Conservation (phyloP, 2,113 vertebrate genomes). For the Antechinus stuartii region DNA sequence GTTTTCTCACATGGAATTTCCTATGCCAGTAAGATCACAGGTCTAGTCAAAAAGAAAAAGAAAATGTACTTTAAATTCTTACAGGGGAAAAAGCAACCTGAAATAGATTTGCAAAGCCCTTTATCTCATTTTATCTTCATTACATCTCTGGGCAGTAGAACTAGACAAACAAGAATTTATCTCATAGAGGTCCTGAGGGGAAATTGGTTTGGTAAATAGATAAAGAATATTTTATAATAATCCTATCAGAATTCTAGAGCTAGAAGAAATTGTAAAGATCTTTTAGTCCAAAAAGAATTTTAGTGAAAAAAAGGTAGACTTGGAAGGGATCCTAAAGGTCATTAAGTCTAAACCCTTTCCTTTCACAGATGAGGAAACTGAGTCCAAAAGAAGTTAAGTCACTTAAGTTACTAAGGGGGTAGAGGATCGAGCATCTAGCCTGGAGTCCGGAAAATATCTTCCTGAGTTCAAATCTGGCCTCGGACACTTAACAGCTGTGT, state of each 20-base stretch:
- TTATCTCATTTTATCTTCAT: not conserved
- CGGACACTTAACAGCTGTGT: not conserved
- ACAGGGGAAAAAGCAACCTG: not conserved
- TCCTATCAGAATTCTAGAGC: not conserved
- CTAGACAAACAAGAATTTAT: constrained; percentile 4
- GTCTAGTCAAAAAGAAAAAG: not conserved
- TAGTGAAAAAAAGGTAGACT: not conserved
- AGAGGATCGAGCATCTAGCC: not conserved
- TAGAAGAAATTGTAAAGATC: not conserved
- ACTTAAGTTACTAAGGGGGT: not conserved
- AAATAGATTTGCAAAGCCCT: not conserved
- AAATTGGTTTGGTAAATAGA: not conserved
- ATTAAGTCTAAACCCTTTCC: not conserved
- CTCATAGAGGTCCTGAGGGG: not conserved
- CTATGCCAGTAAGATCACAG: not conserved
- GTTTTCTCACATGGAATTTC: not conserved
- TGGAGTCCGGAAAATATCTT: not conserved
- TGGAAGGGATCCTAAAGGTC: not conserved
- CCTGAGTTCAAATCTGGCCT: not conserved
- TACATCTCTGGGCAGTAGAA: not conserved
- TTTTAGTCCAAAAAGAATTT: not conserved
- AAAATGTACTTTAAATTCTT: not conserved
- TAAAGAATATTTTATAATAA: not conserved
- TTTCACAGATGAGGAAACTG: not conserved
- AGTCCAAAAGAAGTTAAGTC: not conserved